Percentiles rank a stretch among this genome's conserved stretches.
These are phyloP conservation scores for Anolis apletophallus DNA, from an alignment of 2,797 vertebrate genomes.

Conservation along the genomic window DNA sequence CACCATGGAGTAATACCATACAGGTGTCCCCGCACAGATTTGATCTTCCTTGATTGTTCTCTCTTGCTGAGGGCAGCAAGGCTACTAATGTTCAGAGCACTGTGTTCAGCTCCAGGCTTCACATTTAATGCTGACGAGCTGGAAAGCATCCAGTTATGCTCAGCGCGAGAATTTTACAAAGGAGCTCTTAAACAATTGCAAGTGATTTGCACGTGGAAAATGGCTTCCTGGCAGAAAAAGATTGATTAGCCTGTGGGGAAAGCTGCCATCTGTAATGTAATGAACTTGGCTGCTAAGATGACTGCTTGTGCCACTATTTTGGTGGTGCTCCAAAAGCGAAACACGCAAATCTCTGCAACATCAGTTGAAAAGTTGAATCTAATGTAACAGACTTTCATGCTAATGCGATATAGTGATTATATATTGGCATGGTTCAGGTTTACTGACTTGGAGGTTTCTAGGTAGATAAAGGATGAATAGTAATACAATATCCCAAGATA, in stretches of 20 bases:
- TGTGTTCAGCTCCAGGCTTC: background rate
- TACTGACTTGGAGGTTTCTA: background rate
- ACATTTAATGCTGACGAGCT: constrained; percentile 20
- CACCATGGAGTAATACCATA: background rate
- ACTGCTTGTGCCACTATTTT: constrained; percentile 21
- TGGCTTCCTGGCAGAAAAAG: constrained; percentile 38
- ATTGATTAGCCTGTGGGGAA: constrained; percentile 33
- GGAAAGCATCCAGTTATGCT: constrained; percentile 33
- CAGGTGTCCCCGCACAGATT: background rate
- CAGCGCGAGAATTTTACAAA: constrained; percentile 27
- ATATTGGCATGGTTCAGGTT: background rate
- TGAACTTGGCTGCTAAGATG: constrained; percentile 19
- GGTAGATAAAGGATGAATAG: background rate
- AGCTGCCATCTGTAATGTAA: constrained; percentile 20
- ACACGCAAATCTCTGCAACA: constrained; percentile 4
- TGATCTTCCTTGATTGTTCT: constrained; percentile 6
- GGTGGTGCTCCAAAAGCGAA: constrained; percentile 17
- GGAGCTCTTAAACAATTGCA: constrained; percentile 33
- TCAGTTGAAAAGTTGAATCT: constrained; percentile 3
- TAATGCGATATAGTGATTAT: constrained; percentile 1
- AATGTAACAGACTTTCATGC: constrained; percentile 1
- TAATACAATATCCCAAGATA: background rate
- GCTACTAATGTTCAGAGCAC: background rate
- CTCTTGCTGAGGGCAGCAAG: constrained; percentile 9
- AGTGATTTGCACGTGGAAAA: constrained; percentile 43